These are phyloP conservation scores for Papilio polyxenes DNA, from an alignment of 1,140 invertebrate species.

Conservation along the genomic window DNA sequence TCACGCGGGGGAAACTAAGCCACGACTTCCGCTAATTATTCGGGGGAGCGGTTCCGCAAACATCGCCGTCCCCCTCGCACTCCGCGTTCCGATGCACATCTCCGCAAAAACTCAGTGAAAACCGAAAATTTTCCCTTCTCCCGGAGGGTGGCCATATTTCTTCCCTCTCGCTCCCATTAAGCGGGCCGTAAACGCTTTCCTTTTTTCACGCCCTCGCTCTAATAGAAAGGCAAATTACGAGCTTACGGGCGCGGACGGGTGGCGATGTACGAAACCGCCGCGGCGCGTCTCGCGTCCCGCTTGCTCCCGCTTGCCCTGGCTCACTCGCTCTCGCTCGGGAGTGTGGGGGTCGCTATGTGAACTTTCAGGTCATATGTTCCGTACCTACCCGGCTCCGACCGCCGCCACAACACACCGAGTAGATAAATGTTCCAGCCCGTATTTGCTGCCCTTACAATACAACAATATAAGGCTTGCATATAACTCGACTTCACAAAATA, in stretches of 20 bases:
- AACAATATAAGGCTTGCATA: not conserved
- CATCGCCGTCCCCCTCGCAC: conserved; percentile 72
- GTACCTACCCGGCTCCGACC: conserved; percentile 51
- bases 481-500: not conserved
- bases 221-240: conserved; percentile 81
- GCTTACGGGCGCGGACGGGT: conserved; percentile 79
- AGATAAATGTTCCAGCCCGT: conserved; percentile 37
- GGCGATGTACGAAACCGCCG: conserved; percentile 78
- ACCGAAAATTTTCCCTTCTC: conserved; percentile 78
- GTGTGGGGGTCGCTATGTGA: conserved; percentile 73
- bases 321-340: conserved; percentile 59
- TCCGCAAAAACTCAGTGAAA: conserved; percentile 78
- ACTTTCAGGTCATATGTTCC: conserved; percentile 75
- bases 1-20: conserved; percentile 75
- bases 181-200: conserved; percentile 80
- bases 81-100: conserved; percentile 74
- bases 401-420: conserved; percentile 46
- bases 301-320: conserved; percentile 50
- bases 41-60: conserved; percentile 68
- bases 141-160: conserved; percentile 78
- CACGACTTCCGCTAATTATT: conserved; percentile 79
- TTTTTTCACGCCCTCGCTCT: conserved; percentile 81
- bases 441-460: conserved; percentile 9
- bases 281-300: conserved; percentile 63
- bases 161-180: conserved; percentile 80